These are phyloP conservation scores for Limnephilus rhombicus DNA, from an alignment of 2,888 invertebrate species.

Conservation along the genomic window DNA sequence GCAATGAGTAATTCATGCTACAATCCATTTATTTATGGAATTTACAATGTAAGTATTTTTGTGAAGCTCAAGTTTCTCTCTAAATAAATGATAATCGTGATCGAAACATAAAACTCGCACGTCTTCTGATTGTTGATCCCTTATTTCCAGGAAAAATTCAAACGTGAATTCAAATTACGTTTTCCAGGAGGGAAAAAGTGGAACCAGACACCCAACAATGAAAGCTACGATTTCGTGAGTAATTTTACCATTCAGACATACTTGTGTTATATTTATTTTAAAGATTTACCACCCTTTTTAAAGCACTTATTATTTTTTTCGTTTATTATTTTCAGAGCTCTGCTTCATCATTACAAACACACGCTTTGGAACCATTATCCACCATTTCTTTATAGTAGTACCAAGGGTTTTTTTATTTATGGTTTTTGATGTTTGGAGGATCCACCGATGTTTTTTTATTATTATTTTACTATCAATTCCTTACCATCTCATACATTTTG, in stretches of 20 bases:
- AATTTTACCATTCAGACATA: background rate
- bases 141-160: slow-evolving; percentile 79
- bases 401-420: background rate
- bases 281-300: background rate
- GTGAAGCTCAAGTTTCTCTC: background rate
- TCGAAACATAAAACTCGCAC: background rate
- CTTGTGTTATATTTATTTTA: background rate
- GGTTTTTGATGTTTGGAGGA: background rate
- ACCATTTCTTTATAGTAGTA: background rate
- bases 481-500: background rate
- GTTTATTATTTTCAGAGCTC: background rate
- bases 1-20: slow-evolving; percentile 87
- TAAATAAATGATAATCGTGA: background rate
- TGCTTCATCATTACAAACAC: slow-evolving; percentile 25
- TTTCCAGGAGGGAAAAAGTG: slow-evolving; percentile 70
- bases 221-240: slow-evolving; percentile 58
- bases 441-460: background rate
- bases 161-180: slow-evolving; percentile 79
- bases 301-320: background rate
- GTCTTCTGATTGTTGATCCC: background rate
- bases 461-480: background rate
- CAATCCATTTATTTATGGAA: slow-evolving; percentile 87
- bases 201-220: slow-evolving; percentile 50
- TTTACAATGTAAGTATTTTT: slow-evolving; percentile 82
- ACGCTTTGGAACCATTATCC: slow-evolving; percentile 4